phyloP scores from a whole-genome alignment of 2,797 vertebrate species.

The Parauchenoglanis ngamensis region DNA sequence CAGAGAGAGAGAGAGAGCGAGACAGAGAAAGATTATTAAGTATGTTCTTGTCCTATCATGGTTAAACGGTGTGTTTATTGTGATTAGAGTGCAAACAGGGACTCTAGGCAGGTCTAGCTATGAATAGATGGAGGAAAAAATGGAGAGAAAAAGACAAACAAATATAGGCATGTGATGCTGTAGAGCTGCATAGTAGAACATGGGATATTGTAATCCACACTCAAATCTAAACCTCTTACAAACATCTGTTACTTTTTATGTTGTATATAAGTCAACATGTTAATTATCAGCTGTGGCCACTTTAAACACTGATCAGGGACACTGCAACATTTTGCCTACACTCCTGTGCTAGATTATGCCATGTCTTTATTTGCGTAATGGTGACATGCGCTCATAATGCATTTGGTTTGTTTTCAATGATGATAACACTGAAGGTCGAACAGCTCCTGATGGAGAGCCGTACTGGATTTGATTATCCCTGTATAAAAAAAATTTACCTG shows the following conservation, averaged over 20 bases:
- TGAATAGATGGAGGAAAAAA: too few relatives aligned
- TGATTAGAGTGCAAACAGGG: too few relatives aligned
- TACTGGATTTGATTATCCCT: conserved; percentile 61
- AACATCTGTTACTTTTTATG: not conserved
- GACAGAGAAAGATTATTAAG: not conserved
- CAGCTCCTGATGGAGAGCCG: conserved; percentile 59
- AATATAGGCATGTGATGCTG: not conserved
- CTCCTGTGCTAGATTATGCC: conserved; percentile 7
- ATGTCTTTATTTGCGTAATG: conserved; percentile 48
- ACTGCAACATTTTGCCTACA: not conserved
- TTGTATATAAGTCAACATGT: not conserved
- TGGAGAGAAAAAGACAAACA: not conserved
- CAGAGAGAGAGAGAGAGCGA: not conserved
- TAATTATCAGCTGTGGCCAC: not conserved
- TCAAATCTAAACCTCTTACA: not conserved
- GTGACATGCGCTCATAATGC: conserved; percentile 35
- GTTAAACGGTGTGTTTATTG: too few relatives aligned
- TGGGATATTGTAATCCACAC: too few relatives aligned
- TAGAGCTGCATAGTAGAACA: not conserved
- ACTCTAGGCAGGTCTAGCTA: too few relatives aligned
- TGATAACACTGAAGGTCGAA: conserved; percentile 61
- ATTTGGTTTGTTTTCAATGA: conserved; percentile 53
- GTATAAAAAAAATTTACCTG: conserved; percentile 40
- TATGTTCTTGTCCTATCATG: not conserved
- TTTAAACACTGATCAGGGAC: not conserved